phyloP scores from a whole-genome alignment of 2,797 vertebrate species.

The Cryptoprocta ferox region DNA sequence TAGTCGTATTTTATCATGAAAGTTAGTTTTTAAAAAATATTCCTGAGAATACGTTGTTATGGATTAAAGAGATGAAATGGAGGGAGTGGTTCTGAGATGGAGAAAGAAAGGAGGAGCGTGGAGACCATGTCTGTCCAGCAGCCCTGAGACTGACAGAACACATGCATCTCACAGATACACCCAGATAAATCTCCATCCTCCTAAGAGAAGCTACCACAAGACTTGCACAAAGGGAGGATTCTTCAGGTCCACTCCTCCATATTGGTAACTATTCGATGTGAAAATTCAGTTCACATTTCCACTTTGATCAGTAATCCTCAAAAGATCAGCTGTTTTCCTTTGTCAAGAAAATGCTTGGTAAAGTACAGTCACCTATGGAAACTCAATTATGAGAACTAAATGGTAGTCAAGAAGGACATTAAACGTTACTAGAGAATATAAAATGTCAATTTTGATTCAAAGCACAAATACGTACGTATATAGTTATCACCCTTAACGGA shows the following conservation, averaged over 20 bases:
- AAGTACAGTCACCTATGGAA: neutral
- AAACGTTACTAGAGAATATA: slow-evolving; percentile 7
- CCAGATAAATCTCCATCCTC: neutral
- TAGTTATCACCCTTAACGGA: neutral
- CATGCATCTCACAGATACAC: neutral
- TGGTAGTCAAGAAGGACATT: neutral
- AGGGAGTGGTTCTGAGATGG: neutral
- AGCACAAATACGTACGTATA: neutral
- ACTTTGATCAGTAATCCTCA: neutral
- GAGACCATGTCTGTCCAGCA: neutral
- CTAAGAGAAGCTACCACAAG: neutral
- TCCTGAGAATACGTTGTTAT: neutral
- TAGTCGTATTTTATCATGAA: neutral
- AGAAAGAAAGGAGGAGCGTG: neutral
- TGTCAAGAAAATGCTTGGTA: slow-evolving; percentile 13
- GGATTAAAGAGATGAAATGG: neutral
- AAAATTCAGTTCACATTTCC: slow-evolving; percentile 3
- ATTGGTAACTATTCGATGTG: neutral
- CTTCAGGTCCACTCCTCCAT: neutral
- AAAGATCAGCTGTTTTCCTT: neutral
- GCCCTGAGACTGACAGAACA: neutral
- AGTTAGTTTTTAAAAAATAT: slow-evolving; percentile 25
- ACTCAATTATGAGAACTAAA: neutral
- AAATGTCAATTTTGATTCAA: slow-evolving; percentile 8
- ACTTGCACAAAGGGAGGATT: neutral